These are phyloP conservation scores for Amphiura filiformis DNA, from an alignment of 35 echinoderm and acorn worm genomes.

Conservation along the genomic window DNA sequence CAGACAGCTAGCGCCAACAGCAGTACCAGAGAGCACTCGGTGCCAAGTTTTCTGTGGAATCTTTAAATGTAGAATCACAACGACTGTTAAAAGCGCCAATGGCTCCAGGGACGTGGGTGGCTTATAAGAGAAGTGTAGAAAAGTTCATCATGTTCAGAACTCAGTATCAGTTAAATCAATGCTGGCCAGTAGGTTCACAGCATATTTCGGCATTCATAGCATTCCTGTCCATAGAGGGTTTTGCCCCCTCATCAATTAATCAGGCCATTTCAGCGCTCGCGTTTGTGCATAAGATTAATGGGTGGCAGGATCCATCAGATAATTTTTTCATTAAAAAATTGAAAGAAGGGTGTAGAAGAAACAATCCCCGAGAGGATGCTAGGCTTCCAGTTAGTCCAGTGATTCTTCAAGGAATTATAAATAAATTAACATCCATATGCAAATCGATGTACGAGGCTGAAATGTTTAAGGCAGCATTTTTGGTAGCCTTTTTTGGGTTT, in stretches of 20 bases:
- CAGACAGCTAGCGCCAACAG: not conserved
- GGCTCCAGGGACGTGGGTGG: not conserved
- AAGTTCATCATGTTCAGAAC: not conserved
- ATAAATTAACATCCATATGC: not conserved
- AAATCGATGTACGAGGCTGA: not conserved
- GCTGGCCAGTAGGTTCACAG: not conserved
- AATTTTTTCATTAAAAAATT: constrained; percentile 1
- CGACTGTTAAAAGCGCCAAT: not conserved
- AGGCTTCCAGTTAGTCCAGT: constrained; percentile 3
- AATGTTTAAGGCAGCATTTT: constrained; percentile 20
- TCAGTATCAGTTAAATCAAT: not conserved
- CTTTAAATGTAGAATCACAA: not conserved
- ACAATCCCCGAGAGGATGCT: not conserved
- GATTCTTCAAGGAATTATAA: not conserved
- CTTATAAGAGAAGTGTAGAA: not conserved
- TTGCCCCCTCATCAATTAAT: not conserved
- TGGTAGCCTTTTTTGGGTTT: constrained; percentile 25
- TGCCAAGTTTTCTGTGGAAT: not conserved
- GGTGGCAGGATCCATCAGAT: not conserved
- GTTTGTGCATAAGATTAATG: not conserved
- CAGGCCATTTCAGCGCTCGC: not conserved
- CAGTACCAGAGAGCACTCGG: not conserved
- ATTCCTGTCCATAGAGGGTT: not conserved
- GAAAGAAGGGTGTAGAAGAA: not conserved
- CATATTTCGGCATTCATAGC: constrained; percentile 26